These are phyloP conservation scores for Blomia tropicalis DNA, from an alignment of 2,888 invertebrate genomes.

Conservation along the genomic window DNA sequence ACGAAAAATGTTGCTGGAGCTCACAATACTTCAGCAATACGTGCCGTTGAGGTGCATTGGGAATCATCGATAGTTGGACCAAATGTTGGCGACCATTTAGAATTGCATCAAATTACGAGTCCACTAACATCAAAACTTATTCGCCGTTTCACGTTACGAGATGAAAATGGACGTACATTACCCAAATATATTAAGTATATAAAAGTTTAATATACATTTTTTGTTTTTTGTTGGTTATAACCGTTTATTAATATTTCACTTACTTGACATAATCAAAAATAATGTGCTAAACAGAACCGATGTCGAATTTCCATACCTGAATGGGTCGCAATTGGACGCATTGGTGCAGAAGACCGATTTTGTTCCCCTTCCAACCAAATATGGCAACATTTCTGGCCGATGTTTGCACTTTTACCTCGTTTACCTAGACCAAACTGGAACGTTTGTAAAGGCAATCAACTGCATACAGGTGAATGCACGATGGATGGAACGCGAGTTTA, in stretches of 20 bases:
- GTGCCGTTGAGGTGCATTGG: conserved; percentile 8
- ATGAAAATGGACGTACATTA: not conserved
- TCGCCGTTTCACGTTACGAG: not conserved
- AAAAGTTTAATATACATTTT: not conserved
- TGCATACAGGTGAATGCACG: conserved; percentile 25
- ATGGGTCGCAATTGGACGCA: not conserved
- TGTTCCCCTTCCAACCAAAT: not conserved
- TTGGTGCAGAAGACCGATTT: not conserved
- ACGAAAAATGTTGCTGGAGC: not conserved
- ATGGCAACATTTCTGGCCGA: not conserved
- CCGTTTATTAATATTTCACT: not conserved
- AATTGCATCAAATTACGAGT: not conserved
- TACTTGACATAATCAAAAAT: not conserved
- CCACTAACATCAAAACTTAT: not conserved
- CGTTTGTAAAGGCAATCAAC: conserved; percentile 2
- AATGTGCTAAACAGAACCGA: conserved; percentile 7
- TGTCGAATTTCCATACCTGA: conserved; percentile 8
- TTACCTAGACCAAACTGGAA: not conserved
- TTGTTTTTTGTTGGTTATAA: not conserved
- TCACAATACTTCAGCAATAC: not conserved
- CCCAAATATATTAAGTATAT: conserved; percentile 3
- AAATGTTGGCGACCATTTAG: not conserved
- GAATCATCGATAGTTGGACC: not conserved
- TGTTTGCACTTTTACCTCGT: not conserved
- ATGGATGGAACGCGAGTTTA: conserved; percentile 26